Conservation (phyloP, 2,888 invertebrate genomes). For the Drosophila anomelani region DNA sequence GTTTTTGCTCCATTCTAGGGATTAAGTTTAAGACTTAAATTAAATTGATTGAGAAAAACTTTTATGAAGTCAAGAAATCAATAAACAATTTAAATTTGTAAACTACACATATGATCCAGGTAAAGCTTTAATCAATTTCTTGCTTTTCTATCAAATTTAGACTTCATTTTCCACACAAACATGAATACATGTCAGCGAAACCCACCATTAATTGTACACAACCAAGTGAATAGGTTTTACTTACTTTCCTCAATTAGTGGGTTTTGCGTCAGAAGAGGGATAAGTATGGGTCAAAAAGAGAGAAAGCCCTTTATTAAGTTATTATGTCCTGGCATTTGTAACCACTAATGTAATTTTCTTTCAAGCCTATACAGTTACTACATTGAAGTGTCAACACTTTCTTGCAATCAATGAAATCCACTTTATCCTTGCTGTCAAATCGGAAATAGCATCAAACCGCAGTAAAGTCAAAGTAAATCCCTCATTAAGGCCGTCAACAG, state of each 20-base stretch:
- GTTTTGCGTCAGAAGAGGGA: conserved; percentile 8
- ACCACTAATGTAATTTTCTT: conserved; percentile 19
- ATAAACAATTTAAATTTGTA: neutral
- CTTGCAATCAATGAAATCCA: conserved; percentile 10
- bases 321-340: neutral
- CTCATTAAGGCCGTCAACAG: conserved; percentile 19
- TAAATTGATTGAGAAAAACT: neutral
- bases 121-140: neutral
- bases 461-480: conserved; percentile 17
- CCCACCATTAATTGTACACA: neutral
- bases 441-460: conserved; percentile 20
- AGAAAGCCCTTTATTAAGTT: conserved; percentile 14
- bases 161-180: neutral
- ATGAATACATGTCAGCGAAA: conserved; percentile 4
- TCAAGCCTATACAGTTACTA: conserved; percentile 6
- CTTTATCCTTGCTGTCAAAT: conserved; percentile 8
- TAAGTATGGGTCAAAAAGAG: conserved; percentile 3
- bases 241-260: conserved; percentile 4
- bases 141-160: neutral
- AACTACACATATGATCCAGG: neutral
- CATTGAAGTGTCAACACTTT: conserved; percentile 5
- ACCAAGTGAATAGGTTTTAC: neutral
- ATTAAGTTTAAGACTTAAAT: no score
- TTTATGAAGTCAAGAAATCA: neutral
- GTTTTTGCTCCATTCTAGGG: neutral